Percentiles rank a stretch among this genome's conserved stretches.
These are phyloP conservation scores for Desoria tigrina DNA, from an alignment of 2,888 invertebrate genomes.

Conservation along the genomic window DNA sequence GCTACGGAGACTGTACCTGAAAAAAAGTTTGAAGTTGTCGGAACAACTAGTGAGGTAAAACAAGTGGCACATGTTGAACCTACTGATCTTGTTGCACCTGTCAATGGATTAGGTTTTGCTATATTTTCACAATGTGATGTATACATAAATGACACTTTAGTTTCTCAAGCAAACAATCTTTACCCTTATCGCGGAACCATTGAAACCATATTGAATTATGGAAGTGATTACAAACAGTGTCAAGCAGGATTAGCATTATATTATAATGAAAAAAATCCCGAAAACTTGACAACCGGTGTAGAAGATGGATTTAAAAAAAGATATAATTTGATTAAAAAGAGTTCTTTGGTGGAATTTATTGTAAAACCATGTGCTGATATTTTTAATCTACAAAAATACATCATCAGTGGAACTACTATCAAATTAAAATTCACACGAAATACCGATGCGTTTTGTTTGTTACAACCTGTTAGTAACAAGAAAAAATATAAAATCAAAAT, in stretches of 20 bases:
- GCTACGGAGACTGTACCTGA: background rate
- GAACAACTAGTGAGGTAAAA: too few species aligned
- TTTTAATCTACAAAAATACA: too few species aligned
- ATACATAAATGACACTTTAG: constrained; percentile 9
- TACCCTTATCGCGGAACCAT: constrained; percentile 8
- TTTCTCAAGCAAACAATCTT: too few species aligned
- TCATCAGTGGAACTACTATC: background rate
- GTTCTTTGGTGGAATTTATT: too few species aligned
- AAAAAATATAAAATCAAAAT: constrained; percentile 15
- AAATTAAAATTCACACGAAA: constrained; percentile 9
- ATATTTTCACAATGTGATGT: constrained; percentile 11
- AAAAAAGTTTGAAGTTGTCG: background rate
- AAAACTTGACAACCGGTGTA: too few species aligned
- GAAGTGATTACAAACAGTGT: too few species aligned
- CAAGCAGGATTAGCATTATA: too few species aligned
- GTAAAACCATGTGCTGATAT: too few species aligned
- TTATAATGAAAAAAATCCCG: too few species aligned
- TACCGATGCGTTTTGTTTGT: constrained; percentile 10
- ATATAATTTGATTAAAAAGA: too few species aligned
- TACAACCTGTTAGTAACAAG: background rate
- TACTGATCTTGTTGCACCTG: constrained; percentile 1
- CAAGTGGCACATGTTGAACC: background rate
- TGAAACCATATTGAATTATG: too few species aligned
- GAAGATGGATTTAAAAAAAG: too few species aligned
- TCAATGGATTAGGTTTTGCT: constrained; percentile 4